These are phyloP conservation scores for Taphrorychus bicolor DNA, from an alignment of 2,888 invertebrate genomes.

Conservation along the genomic window DNA sequence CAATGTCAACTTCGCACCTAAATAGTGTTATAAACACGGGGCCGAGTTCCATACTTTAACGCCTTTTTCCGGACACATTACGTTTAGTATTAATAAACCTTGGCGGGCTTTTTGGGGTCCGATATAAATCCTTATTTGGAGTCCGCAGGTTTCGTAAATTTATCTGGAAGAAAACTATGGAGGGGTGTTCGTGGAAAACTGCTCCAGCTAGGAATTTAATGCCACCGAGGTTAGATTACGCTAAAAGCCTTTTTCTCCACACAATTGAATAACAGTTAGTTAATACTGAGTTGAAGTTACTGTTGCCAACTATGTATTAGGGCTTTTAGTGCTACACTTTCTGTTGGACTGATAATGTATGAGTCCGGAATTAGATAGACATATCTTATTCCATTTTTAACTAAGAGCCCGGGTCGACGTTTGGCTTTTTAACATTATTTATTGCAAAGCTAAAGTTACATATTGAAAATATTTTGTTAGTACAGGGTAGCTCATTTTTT, in stretches of 20 bases:
- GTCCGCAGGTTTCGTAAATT: slow-evolving; percentile 18
- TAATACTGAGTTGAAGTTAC: background rate
- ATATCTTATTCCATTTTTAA: too few species aligned
- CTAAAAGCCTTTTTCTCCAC: slow-evolving; percentile 9
- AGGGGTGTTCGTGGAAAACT: slow-evolving; percentile 13
- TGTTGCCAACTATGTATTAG: background rate
- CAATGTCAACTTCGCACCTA: background rate
- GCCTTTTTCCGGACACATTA: slow-evolving; percentile 8
- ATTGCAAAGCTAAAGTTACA: too few species aligned
- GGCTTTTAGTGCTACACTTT: background rate
- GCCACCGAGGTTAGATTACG: slow-evolving; percentile 3
- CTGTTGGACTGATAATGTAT: background rate
- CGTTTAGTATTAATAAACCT: slow-evolving; percentile 26
- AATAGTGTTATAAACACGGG: background rate
- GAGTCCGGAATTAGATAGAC: background rate
- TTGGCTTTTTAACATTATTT: too few species aligned
- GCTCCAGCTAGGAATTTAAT: slow-evolving; percentile 27
- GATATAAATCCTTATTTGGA: slow-evolving; percentile 29
- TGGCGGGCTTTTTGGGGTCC: slow-evolving; percentile 12
- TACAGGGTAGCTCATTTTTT: too few species aligned
- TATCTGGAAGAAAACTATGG: slow-evolving; percentile 15
- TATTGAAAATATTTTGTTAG: too few species aligned
- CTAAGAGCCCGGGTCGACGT: too few species aligned
- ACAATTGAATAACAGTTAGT: background rate
- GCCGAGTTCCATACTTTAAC: slow-evolving; percentile 4